Evolutionary conservation across 2,888 invertebrate genomes (phyloP).

Genomic region (Spisula subtruncata): DNA sequence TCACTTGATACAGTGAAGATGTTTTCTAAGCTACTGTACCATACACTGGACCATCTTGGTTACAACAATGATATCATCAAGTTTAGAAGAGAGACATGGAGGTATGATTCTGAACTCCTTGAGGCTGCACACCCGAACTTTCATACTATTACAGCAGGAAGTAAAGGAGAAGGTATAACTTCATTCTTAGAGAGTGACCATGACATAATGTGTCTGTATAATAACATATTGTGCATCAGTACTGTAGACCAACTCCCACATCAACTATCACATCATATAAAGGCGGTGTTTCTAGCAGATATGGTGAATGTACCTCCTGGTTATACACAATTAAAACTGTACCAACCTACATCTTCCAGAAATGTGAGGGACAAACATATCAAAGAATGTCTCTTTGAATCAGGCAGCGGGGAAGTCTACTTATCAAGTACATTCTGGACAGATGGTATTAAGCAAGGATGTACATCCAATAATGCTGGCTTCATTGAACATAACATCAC

Average conservation of each 20-base stretch:
- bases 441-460: background rate
- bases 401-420: background rate
- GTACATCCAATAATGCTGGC: background rate
- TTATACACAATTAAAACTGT: slow-evolving; percentile 20
- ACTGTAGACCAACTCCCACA: background rate
- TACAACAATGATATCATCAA: background rate
- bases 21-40: background rate
- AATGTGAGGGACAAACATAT: background rate
- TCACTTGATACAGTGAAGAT: no score
- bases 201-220: background rate
- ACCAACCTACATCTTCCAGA: background rate
- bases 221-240: background rate
- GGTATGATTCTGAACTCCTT: background rate
- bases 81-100: slow-evolving; percentile 3
- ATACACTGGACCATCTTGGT: slow-evolving; percentile 26
- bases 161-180: slow-evolving; percentile 16
- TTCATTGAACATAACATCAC: background rate
- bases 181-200: slow-evolving; percentile 19
- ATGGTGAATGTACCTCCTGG: slow-evolving; percentile 4
- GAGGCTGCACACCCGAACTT: background rate
- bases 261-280: background rate
- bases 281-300: background rate
- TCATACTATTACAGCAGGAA: background rate
- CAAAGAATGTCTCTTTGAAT: background rate
- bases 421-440: slow-evolving; percentile 22